Evolutionary conservation across 2,113 vertebrate genomes (phyloP).

Genomic region (Eolophus roseicapilla): DNA sequence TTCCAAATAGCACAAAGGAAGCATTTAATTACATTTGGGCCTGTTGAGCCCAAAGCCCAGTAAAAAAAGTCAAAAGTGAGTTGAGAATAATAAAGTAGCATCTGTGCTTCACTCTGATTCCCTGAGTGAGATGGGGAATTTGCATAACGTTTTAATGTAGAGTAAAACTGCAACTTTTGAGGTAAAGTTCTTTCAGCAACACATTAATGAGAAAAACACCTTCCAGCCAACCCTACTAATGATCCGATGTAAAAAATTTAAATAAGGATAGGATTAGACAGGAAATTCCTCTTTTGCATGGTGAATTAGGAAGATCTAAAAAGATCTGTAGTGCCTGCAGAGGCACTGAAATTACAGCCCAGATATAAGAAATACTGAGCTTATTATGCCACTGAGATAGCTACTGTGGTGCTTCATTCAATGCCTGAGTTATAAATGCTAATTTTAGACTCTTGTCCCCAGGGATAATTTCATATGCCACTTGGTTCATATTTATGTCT

Average conservation of each 20-base stretch:
- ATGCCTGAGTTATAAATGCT: not conserved
- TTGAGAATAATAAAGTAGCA: slow-evolving; percentile 42
- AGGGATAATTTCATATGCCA: not conserved
- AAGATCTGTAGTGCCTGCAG: not conserved
- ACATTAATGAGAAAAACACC: slow-evolving; percentile 25
- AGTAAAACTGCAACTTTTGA: not conserved
- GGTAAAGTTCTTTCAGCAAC: not conserved
- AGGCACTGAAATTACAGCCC: not conserved
- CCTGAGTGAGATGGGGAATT: slow-evolving; percentile 13
- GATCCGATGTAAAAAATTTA: slow-evolving; percentile 5
- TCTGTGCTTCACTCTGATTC: not conserved
- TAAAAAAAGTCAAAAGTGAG: slow-evolving; percentile 54
- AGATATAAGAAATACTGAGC: not conserved
- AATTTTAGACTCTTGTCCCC: not conserved
- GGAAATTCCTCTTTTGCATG: not conserved
- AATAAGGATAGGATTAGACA: slow-evolving; percentile 16
- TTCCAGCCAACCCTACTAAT: slow-evolving; percentile 10
- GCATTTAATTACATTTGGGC: slow-evolving; percentile 36
- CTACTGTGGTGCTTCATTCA: not conserved
- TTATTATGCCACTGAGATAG: not conserved
- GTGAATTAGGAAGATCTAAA: slow-evolving; percentile 17
- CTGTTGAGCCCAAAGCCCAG: slow-evolving; percentile 19
- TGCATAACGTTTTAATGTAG: slow-evolving; percentile 17
- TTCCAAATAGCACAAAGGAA: slow-evolving; percentile 43
- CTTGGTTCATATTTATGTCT: not conserved